These are phyloP conservation scores for Stramonita haemastoma DNA, from an alignment of 2,888 invertebrate species.

Conservation along the genomic window DNA sequence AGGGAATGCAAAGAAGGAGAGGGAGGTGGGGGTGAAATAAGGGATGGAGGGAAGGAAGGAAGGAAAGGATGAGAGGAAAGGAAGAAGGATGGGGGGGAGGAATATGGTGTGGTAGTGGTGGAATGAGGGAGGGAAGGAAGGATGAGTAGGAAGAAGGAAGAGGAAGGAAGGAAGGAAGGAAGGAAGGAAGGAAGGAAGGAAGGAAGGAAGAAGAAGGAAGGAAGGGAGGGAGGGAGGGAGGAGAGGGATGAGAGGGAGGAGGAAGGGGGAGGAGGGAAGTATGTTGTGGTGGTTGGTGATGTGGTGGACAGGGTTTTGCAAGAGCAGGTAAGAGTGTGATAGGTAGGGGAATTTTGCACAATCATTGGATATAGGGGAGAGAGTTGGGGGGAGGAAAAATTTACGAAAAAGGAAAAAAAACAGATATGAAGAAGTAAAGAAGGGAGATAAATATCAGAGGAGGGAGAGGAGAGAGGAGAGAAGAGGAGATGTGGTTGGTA, in stretches of 20 bases:
- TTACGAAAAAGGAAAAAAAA: too few species aligned
- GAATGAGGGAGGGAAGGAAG: not conserved
- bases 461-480: too few species aligned
- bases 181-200: not conserved
- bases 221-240: not conserved
- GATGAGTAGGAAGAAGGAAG: not conserved
- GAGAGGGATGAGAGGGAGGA: not conserved
- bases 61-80: not conserved
- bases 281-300: too few species aligned
- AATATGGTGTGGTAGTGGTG: not conserved
- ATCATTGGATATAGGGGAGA: too few species aligned
- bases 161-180: not conserved
- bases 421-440: too few species aligned
- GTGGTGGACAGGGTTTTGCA: too few species aligned
- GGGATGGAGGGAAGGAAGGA: not conserved
- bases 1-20: not conserved
- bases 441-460: too few species aligned
- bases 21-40: not conserved
- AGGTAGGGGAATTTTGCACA: too few species aligned
- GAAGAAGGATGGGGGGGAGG: not conserved
- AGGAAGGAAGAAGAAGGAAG: not conserved
- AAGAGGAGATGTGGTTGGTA: too few species aligned
- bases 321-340: too few species aligned
- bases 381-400: too few species aligned
- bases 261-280: not conserved